Evolutionary conservation across 2,113 vertebrate genomes (phyloP).

Genomic region (Pagrus major): DNA sequence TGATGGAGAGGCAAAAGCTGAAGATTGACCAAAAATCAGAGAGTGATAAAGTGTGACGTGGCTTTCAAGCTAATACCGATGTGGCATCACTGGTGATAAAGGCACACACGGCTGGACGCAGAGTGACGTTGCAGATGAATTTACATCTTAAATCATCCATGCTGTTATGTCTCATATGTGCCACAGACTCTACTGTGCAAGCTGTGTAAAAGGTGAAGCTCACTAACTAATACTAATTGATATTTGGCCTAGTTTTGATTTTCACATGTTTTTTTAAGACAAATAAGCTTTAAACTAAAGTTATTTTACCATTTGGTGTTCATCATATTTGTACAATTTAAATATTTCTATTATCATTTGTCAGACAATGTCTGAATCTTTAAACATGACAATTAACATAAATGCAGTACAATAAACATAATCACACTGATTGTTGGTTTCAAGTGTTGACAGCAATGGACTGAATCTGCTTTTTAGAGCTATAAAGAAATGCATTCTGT

Average conservation of each 20-base stretch:
- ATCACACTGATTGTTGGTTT: background rate
- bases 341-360: background rate
- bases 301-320: background rate
- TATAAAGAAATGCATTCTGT: background rate
- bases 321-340: background rate
- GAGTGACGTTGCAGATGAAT: background rate
- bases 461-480: background rate
- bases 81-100: background rate
- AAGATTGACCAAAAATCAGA: slow-evolving; percentile 77
- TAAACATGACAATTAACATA: background rate
- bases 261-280: background rate
- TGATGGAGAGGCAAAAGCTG: slow-evolving; percentile 88
- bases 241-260: background rate
- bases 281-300: background rate
- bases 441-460: background rate
- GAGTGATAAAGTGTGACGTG: slow-evolving; percentile 29
- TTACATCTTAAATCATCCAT: background rate
- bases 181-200: background rate
- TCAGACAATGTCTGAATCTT: background rate
- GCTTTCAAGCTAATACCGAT: background rate
- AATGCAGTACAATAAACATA: background rate
- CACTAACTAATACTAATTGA: background rate
- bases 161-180: background rate
- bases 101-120: background rate
- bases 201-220: background rate